Evolutionary conservation across 2,888 invertebrate genomes (phyloP).

Genomic region (Pyrochroa serraticornis): DNA sequence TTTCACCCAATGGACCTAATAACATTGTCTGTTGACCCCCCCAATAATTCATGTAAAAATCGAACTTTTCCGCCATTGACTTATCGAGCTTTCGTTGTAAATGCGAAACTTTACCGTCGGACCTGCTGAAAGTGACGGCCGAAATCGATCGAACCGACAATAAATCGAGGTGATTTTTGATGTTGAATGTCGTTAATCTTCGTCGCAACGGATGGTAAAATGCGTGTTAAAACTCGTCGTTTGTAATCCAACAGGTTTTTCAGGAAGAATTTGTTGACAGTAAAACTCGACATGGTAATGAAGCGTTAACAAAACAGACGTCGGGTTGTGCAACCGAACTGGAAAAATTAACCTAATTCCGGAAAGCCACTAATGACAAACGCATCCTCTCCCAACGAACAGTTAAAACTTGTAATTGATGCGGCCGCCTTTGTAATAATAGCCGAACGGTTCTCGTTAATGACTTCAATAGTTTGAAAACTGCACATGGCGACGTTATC

Average conservation of each 20-base stretch:
- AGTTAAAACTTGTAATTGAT: neutral
- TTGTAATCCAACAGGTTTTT: slow-evolving; percentile 28
- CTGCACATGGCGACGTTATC: neutral
- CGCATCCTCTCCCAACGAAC: slow-evolving; percentile 10
- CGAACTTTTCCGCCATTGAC: too few species aligned
- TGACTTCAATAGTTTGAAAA: slow-evolving; percentile 1
- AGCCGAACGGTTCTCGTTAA: too few species aligned
- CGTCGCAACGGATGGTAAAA: slow-evolving; percentile 11
- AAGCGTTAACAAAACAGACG: slow-evolving; percentile 2
- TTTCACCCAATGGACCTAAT: too few species aligned
- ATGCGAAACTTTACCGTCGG: too few species aligned
- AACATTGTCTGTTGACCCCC: too few species aligned
- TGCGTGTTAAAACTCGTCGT: slow-evolving; percentile 15
- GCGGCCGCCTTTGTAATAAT: too few species aligned
- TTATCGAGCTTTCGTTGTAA: too few species aligned
- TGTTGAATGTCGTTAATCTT: slow-evolving; percentile 23
- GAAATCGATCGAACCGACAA: slow-evolving; percentile 8
- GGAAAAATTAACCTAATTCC: slow-evolving; percentile 15
- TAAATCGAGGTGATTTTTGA: slow-evolving; percentile 4
- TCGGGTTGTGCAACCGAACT: slow-evolving; percentile 10
- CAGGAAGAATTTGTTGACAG: slow-evolving; percentile 17
- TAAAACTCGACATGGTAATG: slow-evolving; percentile 5
- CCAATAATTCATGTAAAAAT: too few species aligned
- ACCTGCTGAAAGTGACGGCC: neutral
- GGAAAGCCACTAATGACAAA: slow-evolving; percentile 10